Evolutionary conservation across 2,888 invertebrate genomes (phyloP).

Genomic region (Pseudococcus jackbeardsleyi): DNA sequence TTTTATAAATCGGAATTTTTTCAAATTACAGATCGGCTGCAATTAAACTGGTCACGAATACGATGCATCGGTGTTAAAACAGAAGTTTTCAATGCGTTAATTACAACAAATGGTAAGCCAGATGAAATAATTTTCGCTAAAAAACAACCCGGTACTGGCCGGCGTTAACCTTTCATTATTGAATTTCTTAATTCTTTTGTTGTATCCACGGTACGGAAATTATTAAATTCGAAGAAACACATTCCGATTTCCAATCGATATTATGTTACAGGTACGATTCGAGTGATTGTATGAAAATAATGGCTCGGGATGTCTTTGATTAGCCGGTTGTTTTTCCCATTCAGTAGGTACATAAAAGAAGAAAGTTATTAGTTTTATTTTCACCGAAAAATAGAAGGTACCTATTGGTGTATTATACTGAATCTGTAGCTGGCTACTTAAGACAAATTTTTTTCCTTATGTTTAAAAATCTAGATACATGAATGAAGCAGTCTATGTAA

Average conservation of each 20-base stretch:
- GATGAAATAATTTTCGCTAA: conserved; percentile 46
- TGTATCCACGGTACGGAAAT: background rate
- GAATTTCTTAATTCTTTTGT: conserved; percentile 47
- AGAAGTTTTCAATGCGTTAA: conserved; percentile 54
- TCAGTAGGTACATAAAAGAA: background rate
- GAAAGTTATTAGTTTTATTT: conserved; percentile 26
- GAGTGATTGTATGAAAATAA: conserved; percentile 25
- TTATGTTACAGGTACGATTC: conserved; percentile 14
- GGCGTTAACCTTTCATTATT: conserved; percentile 45
- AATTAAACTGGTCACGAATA: conserved; percentile 54
- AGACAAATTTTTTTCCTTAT: no score
- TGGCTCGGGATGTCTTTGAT: background rate
- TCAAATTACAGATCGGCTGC: conserved; percentile 51
- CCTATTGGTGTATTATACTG: background rate
- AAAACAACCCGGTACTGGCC: conserved; percentile 13
- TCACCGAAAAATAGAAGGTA: background rate
- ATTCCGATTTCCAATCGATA: conserved; percentile 36
- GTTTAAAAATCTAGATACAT: no score
- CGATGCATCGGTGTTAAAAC: conserved; percentile 51
- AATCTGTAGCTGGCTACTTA: background rate
- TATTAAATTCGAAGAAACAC: conserved; percentile 26
- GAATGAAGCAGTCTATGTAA: no score
- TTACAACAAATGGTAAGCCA: conserved; percentile 25
- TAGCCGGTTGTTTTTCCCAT: background rate
- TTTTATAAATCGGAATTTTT: conserved; percentile 52